These are phyloP conservation scores for Heteronetta atricapilla DNA, from an alignment of 2,113 vertebrate genomes.

Conservation along the genomic window DNA sequence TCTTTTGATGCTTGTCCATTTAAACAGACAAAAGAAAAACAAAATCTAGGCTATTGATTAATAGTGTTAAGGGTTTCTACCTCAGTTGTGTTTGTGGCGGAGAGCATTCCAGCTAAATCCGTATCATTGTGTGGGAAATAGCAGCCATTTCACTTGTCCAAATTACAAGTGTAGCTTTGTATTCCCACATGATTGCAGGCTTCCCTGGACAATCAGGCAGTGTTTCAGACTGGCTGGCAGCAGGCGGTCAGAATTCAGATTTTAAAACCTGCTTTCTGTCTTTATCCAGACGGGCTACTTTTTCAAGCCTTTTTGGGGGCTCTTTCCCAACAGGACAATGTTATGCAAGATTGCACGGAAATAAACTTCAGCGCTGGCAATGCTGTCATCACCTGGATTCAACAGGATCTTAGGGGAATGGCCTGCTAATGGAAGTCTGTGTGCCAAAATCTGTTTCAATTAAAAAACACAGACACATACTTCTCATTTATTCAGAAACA, in stretches of 20 bases:
- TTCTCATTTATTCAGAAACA: constrained; percentile 32
- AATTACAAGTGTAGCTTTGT: constrained; percentile 62
- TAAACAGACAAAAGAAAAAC: not conserved
- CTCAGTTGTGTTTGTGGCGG: not conserved
- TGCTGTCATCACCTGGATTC: constrained; percentile 53
- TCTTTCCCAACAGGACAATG: not conserved
- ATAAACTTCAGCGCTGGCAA: not conserved
- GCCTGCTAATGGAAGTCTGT: not conserved
- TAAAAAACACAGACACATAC: not conserved
- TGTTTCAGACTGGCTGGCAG: constrained; percentile 54
- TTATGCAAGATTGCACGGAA: constrained; percentile 8
- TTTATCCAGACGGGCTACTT: not conserved
- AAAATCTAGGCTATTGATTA: not conserved
- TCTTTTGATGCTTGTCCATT: not conserved
- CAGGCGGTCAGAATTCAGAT: constrained; percentile 55
- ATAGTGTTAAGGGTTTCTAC: not conserved
- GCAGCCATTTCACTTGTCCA: constrained; percentile 26
- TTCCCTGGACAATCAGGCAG: constrained; percentile 51
- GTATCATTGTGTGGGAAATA: not conserved
- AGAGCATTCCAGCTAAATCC: not conserved
- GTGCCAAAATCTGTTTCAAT: not conserved
- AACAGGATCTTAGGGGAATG: not conserved
- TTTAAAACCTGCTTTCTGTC: constrained; percentile 36
- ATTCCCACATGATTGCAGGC: constrained; percentile 19
- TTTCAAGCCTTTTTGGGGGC: not conserved